phyloP scores from a whole-genome alignment of 1,140 invertebrate species.

The Metaphire vulgaris region DNA sequence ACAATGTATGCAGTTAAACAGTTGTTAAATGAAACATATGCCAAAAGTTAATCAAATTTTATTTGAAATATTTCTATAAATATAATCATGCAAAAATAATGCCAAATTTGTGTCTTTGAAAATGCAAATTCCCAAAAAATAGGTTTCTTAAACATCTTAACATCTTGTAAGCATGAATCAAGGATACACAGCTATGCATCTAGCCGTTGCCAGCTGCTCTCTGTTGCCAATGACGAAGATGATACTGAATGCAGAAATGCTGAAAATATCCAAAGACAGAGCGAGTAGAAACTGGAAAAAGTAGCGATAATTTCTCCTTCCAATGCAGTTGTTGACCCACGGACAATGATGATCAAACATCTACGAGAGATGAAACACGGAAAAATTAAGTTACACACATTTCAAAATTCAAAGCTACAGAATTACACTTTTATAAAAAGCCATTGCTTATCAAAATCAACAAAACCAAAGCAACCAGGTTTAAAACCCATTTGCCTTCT shows the following conservation, averaged over 20 bases:
- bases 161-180: constrained; percentile 37
- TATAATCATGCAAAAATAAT: neutral
- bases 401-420: too few species aligned
- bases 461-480: too few species aligned
- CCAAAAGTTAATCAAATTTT: neutral
- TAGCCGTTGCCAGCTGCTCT: constrained; percentile 68
- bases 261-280: constrained; percentile 91
- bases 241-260: constrained; percentile 86
- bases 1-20: neutral
- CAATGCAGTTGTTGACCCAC: constrained; percentile 99
- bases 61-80: neutral
- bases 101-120: neutral
- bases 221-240: constrained; percentile 66
- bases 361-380: constrained; percentile 56
- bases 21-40: neutral
- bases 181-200: constrained; percentile 88
- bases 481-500: too few species aligned
- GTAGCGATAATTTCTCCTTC: constrained; percentile 86
- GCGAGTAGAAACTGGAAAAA: constrained; percentile 85
- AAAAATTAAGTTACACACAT: neutral
- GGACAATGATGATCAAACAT: constrained; percentile 99
- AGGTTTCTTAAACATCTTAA: neutral
- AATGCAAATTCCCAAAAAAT: neutral
- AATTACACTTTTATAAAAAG: too few species aligned
- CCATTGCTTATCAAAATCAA: too few species aligned